phyloP scores from a whole-genome alignment of 2,888 invertebrate species.

The Orgyia antiqua region DNA sequence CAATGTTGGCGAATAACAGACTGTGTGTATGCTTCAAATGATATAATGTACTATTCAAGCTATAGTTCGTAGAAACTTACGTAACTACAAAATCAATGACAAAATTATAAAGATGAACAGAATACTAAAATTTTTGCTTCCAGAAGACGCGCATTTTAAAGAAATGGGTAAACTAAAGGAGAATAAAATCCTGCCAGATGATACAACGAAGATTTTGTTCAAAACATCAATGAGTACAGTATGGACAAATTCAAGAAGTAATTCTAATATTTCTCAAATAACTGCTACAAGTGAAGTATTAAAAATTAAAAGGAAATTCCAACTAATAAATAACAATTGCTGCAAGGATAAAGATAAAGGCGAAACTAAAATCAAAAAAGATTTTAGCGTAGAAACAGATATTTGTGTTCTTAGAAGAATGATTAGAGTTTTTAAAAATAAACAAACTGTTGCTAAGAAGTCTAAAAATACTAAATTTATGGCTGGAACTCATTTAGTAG shows the following conservation, averaged over 20 bases:
- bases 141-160: conserved; percentile 41
- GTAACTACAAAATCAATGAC: neutral
- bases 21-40: no score
- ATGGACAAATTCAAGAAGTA: conserved; percentile 41
- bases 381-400: conserved; percentile 60
- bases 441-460: conserved; percentile 28
- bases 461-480: conserved; percentile 35
- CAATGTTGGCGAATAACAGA: no score
- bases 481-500: conserved; percentile 8
- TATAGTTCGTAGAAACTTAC: no score
- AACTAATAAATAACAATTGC: conserved; percentile 27
- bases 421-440: conserved; percentile 33
- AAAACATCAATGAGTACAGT: conserved; percentile 47
- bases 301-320: conserved; percentile 37
- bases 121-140: conserved; percentile 60
- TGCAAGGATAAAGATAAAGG: conserved; percentile 26
- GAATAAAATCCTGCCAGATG: conserved; percentile 22
- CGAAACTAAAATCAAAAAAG: conserved; percentile 48
- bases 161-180: conserved; percentile 39
- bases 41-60: no score
- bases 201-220: conserved; percentile 39
- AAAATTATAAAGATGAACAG: conserved; percentile 44
- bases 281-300: conserved; percentile 33
- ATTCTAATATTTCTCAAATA: conserved; percentile 39
- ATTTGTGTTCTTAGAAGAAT: conserved; percentile 48